Conservation (phyloP, 2,888 invertebrate genomes). For the Drosophila eohydei region DNA sequence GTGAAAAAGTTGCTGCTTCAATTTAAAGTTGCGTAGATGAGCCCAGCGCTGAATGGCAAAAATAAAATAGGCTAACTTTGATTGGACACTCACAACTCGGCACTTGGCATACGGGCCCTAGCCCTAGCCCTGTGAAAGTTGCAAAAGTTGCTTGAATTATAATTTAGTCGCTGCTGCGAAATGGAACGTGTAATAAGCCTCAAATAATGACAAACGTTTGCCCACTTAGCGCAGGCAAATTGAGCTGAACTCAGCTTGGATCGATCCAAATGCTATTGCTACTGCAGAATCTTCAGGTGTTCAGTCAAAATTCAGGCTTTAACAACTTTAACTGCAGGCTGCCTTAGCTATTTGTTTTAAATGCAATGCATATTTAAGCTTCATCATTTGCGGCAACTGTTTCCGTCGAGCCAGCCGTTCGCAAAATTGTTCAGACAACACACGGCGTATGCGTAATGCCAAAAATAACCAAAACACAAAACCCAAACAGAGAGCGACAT, state of each 20-base stretch:
- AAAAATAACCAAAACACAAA: slow-evolving; percentile 70
- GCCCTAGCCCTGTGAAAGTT: slow-evolving; percentile 1
- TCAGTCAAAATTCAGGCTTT: too few relatives aligned
- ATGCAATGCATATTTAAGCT: slow-evolving; percentile 51
- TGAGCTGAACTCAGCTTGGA: neutral
- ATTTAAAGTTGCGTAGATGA: slow-evolving; percentile 56
- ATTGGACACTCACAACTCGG: slow-evolving; percentile 33
- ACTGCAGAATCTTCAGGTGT: too few relatives aligned
- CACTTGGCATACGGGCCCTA: neutral
- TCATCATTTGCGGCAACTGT: slow-evolving; percentile 44
- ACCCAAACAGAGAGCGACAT: slow-evolving; percentile 48
- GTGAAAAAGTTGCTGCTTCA: slow-evolving; percentile 72
- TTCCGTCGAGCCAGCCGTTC: slow-evolving; percentile 11
- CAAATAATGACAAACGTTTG: slow-evolving; percentile 26
- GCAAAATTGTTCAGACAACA: slow-evolving; percentile 49
- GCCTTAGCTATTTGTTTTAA: slow-evolving; percentile 40
- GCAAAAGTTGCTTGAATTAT: slow-evolving; percentile 44
- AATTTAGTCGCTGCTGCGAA: slow-evolving; percentile 48
- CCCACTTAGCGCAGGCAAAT: neutral
- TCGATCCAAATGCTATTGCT: neutral
- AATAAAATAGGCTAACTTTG: slow-evolving; percentile 55
- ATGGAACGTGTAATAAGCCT: slow-evolving; percentile 54
- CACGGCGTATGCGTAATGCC: slow-evolving; percentile 70
- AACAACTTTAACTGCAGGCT: neutral
- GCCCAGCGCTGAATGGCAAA: slow-evolving; percentile 18